These are phyloP conservation scores for Protosalanx chinensis DNA, from an alignment of 2,797 vertebrate species.

Conservation along the genomic window DNA sequence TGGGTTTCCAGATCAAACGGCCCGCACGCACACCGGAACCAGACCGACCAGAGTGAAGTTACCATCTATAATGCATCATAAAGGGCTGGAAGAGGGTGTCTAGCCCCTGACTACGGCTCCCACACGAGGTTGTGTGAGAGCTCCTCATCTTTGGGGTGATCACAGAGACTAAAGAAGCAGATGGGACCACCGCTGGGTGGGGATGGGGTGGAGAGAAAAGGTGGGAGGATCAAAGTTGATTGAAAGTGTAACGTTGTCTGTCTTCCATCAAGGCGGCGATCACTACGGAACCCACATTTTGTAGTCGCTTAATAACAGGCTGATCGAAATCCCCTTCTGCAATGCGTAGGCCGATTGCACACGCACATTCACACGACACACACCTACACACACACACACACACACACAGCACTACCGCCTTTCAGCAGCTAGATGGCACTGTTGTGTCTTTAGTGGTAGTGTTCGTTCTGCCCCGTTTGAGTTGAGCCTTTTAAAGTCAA, in stretches of 20 bases:
- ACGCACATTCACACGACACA: slow-evolving; percentile 5
- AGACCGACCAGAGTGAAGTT: slow-evolving; percentile 40
- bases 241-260: slow-evolving; percentile 23
- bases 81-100: slow-evolving; percentile 14
- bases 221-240: neutral
- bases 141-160: slow-evolving; percentile 1
- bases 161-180: slow-evolving; percentile 7
- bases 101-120: slow-evolving; percentile 7
- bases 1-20: slow-evolving; percentile 48
- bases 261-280: neutral
- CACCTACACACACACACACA: neutral
- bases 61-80: slow-evolving; percentile 55
- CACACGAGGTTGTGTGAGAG: neutral
- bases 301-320: too few species aligned
- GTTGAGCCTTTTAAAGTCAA: slow-evolving; percentile 53
- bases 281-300: neutral
- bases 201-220: neutral
- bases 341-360: neutral
- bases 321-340: too few species aligned
- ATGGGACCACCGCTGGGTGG: neutral
- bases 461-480: slow-evolving; percentile 42
- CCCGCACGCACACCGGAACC: slow-evolving; percentile 34
- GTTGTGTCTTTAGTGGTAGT: slow-evolving; percentile 45
- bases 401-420: slow-evolving; percentile 1
- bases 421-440: slow-evolving; percentile 54